Percentiles rank a stretch among this genome's conserved stretches.
phyloP scores from a whole-genome alignment of 2,113 vertebrate genomes.

The Myotis lucifugus region DNA sequence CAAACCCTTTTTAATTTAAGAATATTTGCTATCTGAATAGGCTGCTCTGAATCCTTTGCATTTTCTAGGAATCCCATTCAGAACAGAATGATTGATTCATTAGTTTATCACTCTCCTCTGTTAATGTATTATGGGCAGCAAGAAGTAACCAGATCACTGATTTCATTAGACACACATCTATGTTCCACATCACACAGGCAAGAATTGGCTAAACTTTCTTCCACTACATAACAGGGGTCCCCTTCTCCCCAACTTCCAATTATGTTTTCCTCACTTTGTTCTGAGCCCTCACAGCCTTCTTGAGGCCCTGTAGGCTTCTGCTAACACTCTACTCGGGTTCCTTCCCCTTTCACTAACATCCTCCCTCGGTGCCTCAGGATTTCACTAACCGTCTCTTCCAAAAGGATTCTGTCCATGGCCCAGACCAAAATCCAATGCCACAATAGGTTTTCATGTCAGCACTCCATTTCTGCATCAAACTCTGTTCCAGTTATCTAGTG shows the following conservation, averaged over 20 bases:
- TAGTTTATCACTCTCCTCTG: neutral
- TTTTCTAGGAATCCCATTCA: neutral
- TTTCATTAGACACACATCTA: neutral
- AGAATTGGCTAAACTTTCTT: neutral
- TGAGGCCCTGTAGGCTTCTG: neutral
- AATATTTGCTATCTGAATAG: neutral
- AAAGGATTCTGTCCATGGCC: neutral
- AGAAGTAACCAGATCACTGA: neutral
- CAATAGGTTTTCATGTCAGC: neutral
- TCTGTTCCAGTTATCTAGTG: neutral
- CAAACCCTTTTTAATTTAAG: neutral
- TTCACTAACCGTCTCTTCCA: neutral
- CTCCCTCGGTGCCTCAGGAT: neutral
- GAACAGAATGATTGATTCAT: neutral
- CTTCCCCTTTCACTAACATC: neutral
- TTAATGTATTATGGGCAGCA: neutral
- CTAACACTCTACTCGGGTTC: neutral
- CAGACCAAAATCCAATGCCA: neutral
- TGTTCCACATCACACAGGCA: neutral
- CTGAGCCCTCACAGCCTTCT: neutral
- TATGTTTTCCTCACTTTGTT: neutral
- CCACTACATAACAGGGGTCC: neutral
- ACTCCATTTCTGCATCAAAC: slow-evolving; percentile 14
- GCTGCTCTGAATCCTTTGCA: neutral
- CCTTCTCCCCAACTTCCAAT: neutral